Evolutionary conservation across 2,888 invertebrate genomes (phyloP).

Genomic region (Arge pagana): DNA sequence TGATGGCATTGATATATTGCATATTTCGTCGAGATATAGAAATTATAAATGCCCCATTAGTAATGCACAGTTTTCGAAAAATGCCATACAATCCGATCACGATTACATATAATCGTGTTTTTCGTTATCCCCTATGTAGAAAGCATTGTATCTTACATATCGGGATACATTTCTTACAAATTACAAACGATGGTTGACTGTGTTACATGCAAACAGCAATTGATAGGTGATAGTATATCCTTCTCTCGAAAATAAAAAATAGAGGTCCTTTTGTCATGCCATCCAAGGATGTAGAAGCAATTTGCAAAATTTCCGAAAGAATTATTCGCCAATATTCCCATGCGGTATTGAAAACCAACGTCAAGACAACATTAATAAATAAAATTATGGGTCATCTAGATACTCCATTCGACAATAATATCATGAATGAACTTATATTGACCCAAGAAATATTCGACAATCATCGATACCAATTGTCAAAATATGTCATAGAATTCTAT

Average conservation of each 20-base stretch:
- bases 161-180: conserved; percentile 19
- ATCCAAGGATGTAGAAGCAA: conserved; percentile 13
- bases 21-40: conserved; percentile 9
- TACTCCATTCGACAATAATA: too few relatives aligned
- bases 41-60: conserved; percentile 7
- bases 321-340: too few relatives aligned
- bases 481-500: too few relatives aligned
- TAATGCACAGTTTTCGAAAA: too few relatives aligned
- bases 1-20: too few relatives aligned
- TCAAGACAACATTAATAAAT: too few relatives aligned
- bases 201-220: conserved; percentile 5
- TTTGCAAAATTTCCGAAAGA: conserved; percentile 9
- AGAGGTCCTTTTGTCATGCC: conserved; percentile 15
- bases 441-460: too few relatives aligned
- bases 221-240: conserved; percentile 9
- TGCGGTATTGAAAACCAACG: too few relatives aligned
- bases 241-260: conserved; percentile 18
- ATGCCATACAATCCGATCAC: conserved; percentile 15
- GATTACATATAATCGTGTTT: conserved; percentile 15
- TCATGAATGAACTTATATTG: too few relatives aligned
- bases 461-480: too few relatives aligned
- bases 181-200: conserved; percentile 8
- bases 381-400: too few relatives aligned
- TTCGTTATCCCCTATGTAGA: conserved; percentile 18
- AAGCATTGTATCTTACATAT: conserved; percentile 18